Conservation (phyloP, 2,797 vertebrate genomes). For the Lacerta bilineata region DNA sequence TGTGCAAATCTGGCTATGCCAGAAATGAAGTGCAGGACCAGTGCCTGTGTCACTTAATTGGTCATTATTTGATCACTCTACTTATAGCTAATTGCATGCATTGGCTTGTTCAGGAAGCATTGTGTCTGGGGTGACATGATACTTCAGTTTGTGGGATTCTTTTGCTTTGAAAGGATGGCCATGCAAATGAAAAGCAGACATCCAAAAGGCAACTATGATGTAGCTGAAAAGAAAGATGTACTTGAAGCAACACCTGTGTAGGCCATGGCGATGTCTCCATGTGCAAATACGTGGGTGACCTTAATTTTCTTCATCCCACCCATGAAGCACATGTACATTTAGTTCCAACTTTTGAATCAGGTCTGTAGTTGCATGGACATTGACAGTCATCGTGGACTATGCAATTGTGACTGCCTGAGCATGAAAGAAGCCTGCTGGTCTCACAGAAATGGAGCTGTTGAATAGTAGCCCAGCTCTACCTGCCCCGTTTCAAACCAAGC, state of each 20-base stretch:
- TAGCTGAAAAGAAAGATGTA: neutral
- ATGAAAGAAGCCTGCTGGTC: neutral
- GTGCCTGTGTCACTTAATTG: neutral
- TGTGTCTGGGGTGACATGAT: neutral
- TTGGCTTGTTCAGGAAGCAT: neutral
- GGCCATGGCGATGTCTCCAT: neutral
- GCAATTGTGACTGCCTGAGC: neutral
- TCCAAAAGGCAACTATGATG: neutral
- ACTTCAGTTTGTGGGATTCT: neutral
- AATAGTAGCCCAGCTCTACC: neutral
- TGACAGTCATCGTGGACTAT: neutral
- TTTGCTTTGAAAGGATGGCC: neutral
- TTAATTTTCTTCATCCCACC: neutral
- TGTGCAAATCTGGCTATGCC: neutral
- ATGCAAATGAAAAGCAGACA: neutral
- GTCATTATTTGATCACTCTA: neutral
- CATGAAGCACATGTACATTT: neutral
- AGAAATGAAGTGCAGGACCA: neutral
- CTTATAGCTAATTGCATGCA: neutral
- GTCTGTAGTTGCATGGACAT: neutral
- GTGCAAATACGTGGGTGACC: neutral
- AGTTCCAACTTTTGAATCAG: neutral
- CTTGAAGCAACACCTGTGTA: neutral
- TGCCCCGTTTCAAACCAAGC: neutral
- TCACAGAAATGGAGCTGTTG: too few relatives aligned